phyloP scores from a whole-genome alignment of 2,113 vertebrate genomes.

The Nipponia nippon region DNA sequence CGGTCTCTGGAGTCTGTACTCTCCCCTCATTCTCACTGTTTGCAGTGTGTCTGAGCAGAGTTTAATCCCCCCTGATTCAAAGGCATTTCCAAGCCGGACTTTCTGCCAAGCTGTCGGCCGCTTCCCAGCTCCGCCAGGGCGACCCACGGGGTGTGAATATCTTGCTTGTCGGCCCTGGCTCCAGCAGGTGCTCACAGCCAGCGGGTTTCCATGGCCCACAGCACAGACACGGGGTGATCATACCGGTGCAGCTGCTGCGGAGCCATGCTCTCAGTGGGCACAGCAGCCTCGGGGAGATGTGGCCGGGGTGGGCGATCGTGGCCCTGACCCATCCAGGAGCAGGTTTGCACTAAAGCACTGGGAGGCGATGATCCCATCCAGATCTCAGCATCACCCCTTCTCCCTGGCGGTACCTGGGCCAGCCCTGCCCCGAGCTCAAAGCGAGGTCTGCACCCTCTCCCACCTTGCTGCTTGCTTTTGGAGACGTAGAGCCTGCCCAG shows the following conservation, averaged over 20 bases:
- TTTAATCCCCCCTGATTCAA: neutral
- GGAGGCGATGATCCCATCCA: neutral
- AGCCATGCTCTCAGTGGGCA: rapidly evolving
- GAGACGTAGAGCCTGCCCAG: neutral
- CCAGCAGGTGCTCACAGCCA: neutral
- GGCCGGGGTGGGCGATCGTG: rapidly evolving
- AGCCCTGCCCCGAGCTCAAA: neutral
- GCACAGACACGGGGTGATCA: rapidly evolving
- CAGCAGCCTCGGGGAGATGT: rapidly evolving
- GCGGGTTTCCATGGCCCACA: neutral
- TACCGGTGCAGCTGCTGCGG: rapidly evolving
- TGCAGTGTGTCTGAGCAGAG: neutral
- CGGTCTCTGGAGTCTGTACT: neutral
- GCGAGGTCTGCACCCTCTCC: neutral
- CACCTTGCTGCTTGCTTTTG: neutral
- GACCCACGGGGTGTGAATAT: neutral
- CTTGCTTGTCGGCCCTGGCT: neutral
- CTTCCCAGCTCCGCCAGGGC: rapidly evolving
- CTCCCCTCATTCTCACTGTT: neutral
- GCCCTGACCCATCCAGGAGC: neutral
- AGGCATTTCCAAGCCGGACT: neutral
- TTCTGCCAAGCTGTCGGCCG: neutral
- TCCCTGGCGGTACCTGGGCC: rapidly evolving
- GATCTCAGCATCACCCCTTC: neutral
- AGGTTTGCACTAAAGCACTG: rapidly evolving